A percentile compares a stretch with the other conserved stretches of the same genome.
These are phyloP conservation scores for Frankliniella intonsa DNA, from an alignment of 2,888 invertebrate species.

Conservation along the genomic window DNA sequence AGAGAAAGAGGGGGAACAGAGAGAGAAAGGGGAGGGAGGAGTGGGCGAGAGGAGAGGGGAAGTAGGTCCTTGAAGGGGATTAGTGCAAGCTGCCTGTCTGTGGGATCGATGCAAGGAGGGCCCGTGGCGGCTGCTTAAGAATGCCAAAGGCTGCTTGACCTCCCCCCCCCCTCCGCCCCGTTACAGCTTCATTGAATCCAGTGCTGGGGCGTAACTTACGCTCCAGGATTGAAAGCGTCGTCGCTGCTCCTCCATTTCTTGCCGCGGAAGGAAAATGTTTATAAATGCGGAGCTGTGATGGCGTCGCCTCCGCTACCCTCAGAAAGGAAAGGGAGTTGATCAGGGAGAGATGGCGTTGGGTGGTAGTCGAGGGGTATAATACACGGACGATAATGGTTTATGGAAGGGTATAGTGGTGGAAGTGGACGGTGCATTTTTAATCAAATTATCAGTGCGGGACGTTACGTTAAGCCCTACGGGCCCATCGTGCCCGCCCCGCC, in stretches of 20 bases:
- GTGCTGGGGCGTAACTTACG: too few species aligned
- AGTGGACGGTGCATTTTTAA: not conserved
- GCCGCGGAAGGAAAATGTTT: not conserved
- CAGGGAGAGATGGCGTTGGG: too few species aligned
- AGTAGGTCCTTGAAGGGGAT: not conserved
- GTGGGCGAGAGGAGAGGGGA: not conserved
- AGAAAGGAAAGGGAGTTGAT: too few species aligned
- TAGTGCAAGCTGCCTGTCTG: slow-evolving; percentile 2
- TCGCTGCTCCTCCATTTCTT: not conserved
- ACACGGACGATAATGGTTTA: too few species aligned
- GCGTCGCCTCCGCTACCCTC: not conserved
- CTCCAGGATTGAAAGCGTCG: too few species aligned
- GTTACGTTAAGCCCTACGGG: not conserved
- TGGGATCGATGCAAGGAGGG: not conserved
- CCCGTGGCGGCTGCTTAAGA: slow-evolving; percentile 17
- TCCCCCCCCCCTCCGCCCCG: not conserved
- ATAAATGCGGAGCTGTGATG: not conserved
- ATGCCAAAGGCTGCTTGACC: slow-evolving; percentile 17
- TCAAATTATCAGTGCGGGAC: not conserved
- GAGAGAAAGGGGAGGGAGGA: not conserved
- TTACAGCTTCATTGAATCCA: not conserved
- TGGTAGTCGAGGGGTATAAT: too few species aligned
- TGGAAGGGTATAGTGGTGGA: too few species aligned
- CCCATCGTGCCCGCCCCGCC: too few species aligned
- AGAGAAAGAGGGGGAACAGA: not conserved